These are phyloP conservation scores for Labroides dimidiatus DNA, from an alignment of 2,797 vertebrate species.

Conservation along the genomic window DNA sequence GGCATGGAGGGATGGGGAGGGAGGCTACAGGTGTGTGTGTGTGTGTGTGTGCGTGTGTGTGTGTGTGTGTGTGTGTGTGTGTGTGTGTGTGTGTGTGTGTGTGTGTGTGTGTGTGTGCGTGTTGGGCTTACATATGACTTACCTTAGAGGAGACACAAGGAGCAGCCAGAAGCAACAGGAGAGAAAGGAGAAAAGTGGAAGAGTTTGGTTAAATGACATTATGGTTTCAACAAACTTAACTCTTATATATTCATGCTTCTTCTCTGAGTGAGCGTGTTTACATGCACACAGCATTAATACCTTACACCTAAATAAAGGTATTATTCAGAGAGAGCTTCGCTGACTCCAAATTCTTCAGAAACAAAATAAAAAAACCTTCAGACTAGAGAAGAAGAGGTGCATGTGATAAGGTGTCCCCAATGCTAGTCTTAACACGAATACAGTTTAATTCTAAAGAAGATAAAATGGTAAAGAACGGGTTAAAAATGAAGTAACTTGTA, in stretches of 20 bases:
- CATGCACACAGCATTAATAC: slow-evolving; percentile 54
- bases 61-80: slow-evolving; percentile 23
- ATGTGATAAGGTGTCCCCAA: slow-evolving; percentile 17
- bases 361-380: neutral
- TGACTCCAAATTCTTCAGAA: slow-evolving; percentile 13
- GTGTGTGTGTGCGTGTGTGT: too few relatives aligned
- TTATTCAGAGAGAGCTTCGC: slow-evolving; percentile 50
- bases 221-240: slow-evolving; percentile 14
- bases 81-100: slow-evolving; percentile 28
- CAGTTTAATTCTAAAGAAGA: too few relatives aligned
- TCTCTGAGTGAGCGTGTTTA: slow-evolving; percentile 31
- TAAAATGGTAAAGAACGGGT: too few relatives aligned
- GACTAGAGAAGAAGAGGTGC: slow-evolving; percentile 9
- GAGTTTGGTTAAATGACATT: slow-evolving; percentile 78
- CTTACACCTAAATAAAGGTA: slow-evolving; percentile 10
- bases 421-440: neutral
- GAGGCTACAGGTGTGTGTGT: slow-evolving; percentile 38
- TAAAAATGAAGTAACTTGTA: too few relatives aligned
- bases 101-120: slow-evolving; percentile 29
- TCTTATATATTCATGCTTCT: slow-evolving; percentile 15
- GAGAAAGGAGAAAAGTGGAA: slow-evolving; percentile 42
- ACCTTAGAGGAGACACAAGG: slow-evolving; percentile 83
- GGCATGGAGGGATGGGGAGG: slow-evolving; percentile 55
- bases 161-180: slow-evolving; percentile 69
- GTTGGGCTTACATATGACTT: slow-evolving; percentile 72